phyloP scores from a whole-genome alignment of 2,888 invertebrate species.

The Dinocampus coccinellae region DNA sequence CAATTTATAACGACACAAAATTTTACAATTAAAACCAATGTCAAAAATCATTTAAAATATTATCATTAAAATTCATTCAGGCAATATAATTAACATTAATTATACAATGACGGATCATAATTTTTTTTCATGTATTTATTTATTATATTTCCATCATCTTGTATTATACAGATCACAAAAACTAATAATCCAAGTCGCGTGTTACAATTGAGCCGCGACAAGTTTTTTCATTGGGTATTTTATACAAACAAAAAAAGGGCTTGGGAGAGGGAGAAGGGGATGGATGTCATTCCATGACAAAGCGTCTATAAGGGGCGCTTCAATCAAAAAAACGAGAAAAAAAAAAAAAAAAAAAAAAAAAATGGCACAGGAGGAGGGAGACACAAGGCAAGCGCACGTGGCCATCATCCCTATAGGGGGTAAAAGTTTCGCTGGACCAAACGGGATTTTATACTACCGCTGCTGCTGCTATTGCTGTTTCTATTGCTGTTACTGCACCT shows the following conservation, averaged over 20 bases:
- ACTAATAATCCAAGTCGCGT: slow-evolving; percentile 22
- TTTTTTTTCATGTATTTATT: too few species aligned
- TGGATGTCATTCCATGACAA: slow-evolving; percentile 17
- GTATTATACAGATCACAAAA: too few species aligned
- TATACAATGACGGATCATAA: too few species aligned
- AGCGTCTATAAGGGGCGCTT: slow-evolving; percentile 3
- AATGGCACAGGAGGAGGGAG: neutral
- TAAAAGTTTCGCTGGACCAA: slow-evolving; percentile 26
- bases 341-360: slow-evolving; percentile 19
- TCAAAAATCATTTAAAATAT: too few species aligned
- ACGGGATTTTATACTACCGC: neutral
- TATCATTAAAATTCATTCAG: too few species aligned
- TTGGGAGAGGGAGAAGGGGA: slow-evolving; percentile 17
- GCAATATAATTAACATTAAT: too few species aligned
- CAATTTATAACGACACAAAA: too few species aligned
- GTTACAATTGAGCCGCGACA: neutral
- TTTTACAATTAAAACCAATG: neutral
- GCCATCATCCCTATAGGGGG: slow-evolving; percentile 24
- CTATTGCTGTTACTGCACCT: neutral
- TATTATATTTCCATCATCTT: too few species aligned
- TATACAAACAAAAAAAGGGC: neutral
- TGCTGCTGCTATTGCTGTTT: neutral
- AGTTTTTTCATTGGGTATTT: neutral
- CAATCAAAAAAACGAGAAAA: neutral
- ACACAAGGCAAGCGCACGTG: slow-evolving; percentile 24